Evolutionary conservation across 1,140 invertebrate species (phyloP).

Genomic region (Scaptomyza montana): DNA sequence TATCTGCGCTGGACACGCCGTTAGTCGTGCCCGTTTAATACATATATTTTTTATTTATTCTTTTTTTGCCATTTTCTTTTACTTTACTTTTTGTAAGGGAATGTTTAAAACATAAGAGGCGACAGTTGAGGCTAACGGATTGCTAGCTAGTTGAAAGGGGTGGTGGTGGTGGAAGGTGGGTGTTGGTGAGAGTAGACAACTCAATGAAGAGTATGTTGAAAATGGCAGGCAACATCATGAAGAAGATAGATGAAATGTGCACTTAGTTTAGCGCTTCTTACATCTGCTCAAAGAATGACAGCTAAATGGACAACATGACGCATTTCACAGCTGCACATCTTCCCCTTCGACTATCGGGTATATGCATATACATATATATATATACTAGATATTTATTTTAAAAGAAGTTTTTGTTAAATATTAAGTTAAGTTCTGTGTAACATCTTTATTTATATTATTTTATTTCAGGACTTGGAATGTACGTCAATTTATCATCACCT

Average conservation of each 20-base stretch:
- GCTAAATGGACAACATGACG: conserved; percentile 21
- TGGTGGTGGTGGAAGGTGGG: conserved; percentile 20
- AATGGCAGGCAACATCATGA: conserved; percentile 38
- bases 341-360: neutral
- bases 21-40: conserved; percentile 43
- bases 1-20: conserved; percentile 70
- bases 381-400: no score
- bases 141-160: conserved; percentile 33
- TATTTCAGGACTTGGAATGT: no score
- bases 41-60: conserved; percentile 8
- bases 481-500: no score
- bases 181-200: neutral
- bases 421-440: no score
- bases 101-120: conserved; percentile 77
- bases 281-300: conserved; percentile 24
- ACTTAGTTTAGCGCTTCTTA: conserved; percentile 21
- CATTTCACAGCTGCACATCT: conserved; percentile 23
- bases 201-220: conserved; percentile 27
- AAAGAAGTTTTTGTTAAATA: no score
- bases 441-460: no score
- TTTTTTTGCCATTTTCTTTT: conserved; percentile 24
- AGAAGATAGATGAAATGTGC: conserved; percentile 40
- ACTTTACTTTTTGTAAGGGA: conserved; percentile 28
- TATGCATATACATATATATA: no score
- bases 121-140: conserved; percentile 36